phyloP scores from a whole-genome alignment of 2,113 vertebrate species.

The Laterallus jamaicensis region DNA sequence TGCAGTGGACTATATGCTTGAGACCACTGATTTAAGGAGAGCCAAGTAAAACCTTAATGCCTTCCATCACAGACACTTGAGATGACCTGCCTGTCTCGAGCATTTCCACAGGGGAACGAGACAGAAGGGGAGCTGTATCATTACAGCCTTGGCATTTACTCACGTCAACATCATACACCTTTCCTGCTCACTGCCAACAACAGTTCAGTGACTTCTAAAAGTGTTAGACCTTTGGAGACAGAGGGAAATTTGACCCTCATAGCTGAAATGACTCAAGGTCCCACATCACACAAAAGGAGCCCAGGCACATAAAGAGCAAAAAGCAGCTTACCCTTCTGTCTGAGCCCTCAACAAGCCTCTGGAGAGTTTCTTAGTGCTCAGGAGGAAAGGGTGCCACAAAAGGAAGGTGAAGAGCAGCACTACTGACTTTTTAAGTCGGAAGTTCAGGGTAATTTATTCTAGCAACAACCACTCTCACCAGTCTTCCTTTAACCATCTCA shows the following conservation, averaged over 20 bases:
- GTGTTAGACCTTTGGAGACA: neutral
- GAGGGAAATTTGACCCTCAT: neutral
- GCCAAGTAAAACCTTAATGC: neutral
- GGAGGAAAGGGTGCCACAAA: neutral
- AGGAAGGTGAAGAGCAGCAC: neutral
- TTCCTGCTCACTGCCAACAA: neutral
- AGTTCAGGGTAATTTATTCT: slow-evolving; percentile 13
- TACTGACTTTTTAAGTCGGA: neutral
- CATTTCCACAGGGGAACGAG: neutral
- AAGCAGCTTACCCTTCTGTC: neutral
- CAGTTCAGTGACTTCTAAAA: neutral
- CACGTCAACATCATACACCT: neutral
- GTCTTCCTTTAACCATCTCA: neutral
- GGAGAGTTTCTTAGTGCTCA: neutral
- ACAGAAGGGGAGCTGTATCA: slow-evolving; percentile 22
- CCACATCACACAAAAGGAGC: neutral
- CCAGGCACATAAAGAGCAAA: neutral
- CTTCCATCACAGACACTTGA: neutral
- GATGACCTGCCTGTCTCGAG: neutral
- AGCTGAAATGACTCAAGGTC: neutral
- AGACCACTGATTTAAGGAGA: neutral
- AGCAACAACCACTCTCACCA: neutral
- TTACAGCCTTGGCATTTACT: slow-evolving; percentile 27
- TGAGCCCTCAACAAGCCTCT: neutral
- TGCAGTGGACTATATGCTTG: neutral